A percentile compares a stretch with the other conserved stretches of the same genome.
Conservation (phyloP, 1,140 invertebrate species). For the Leptoteleia sp. region DNA sequence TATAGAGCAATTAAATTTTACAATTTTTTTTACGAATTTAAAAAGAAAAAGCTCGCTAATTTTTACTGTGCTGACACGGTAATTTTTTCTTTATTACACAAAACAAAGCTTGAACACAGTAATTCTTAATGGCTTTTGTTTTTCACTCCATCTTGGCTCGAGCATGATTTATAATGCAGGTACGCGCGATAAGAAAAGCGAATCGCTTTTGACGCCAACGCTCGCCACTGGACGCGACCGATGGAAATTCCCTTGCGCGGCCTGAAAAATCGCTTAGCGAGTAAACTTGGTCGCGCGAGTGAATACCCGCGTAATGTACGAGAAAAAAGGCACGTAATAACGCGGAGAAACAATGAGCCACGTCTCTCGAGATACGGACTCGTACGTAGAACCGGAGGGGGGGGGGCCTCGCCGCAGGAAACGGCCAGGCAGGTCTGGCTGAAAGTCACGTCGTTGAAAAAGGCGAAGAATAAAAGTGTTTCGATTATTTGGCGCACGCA, state of each 20-base stretch:
- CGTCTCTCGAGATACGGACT: constrained; percentile 23
- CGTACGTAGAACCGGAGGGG: constrained; percentile 23
- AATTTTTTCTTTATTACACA: no score
- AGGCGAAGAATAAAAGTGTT: constrained; percentile 37
- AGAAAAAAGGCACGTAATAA: constrained; percentile 22
- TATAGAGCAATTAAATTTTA: no score
- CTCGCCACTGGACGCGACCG: background rate
- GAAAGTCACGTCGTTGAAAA: constrained; percentile 42
- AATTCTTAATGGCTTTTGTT: no score
- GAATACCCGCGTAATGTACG: constrained; percentile 17
- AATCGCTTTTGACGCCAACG: constrained; percentile 2
- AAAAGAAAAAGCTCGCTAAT: no score
- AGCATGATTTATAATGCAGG: constrained; percentile 16
- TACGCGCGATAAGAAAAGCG: constrained; percentile 14
- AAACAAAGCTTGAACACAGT: no score
- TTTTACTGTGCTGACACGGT: no score
- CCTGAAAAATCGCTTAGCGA: constrained; percentile 15
- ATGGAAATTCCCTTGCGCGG: constrained; percentile 6
- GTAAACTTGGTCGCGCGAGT: constrained; percentile 3
- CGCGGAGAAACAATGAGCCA: constrained; percentile 11
- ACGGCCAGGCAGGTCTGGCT: constrained; percentile 3
- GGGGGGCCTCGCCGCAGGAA: constrained; percentile 36
- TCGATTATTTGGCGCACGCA: constrained; percentile 47
- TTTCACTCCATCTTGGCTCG: constrained; percentile 2
- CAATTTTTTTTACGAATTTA: no score